Conservation (phyloP, 2,113 vertebrate species). For the Callithrix jacchus region DNA sequence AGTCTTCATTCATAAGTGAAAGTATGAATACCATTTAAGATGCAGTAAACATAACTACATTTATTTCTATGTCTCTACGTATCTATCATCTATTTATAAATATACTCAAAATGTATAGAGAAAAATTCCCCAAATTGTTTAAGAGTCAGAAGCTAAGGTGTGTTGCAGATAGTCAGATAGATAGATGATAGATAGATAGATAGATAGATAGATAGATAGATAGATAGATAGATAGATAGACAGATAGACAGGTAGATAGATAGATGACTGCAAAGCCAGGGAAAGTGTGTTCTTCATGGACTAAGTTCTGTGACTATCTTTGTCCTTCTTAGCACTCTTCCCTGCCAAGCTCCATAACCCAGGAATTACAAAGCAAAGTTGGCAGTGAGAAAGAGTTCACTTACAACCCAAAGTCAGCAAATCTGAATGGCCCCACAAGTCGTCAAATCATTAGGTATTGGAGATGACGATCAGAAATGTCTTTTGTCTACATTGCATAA, state of each 20-base stretch:
- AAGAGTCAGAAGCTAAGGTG: neutral
- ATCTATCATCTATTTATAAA: too few species aligned
- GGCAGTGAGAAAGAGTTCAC: neutral
- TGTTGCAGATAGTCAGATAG: too few species aligned
- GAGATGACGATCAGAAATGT: neutral
- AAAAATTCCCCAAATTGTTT: neutral
- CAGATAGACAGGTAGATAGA: too few species aligned
- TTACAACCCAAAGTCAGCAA: neutral
- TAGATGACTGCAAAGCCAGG: neutral
- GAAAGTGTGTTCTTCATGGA: neutral
- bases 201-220: too few species aligned
- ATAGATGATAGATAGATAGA: too few species aligned
- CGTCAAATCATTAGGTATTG: neutral
- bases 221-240: too few species aligned
- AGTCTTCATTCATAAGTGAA: neutral
- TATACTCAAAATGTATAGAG: neutral
- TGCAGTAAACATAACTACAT: neutral
- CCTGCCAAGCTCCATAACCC: rapidly evolving
- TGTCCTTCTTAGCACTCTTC: neutral
- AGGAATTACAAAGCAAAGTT: neutral
- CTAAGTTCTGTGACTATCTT: neutral
- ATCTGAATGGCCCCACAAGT: neutral
- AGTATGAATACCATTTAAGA: neutral
- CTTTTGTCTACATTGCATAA: neutral
- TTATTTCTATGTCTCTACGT: too few species aligned